phyloP scores from a whole-genome alignment of 2,797 vertebrate species.

The Oceanodroma leucorhoa region DNA sequence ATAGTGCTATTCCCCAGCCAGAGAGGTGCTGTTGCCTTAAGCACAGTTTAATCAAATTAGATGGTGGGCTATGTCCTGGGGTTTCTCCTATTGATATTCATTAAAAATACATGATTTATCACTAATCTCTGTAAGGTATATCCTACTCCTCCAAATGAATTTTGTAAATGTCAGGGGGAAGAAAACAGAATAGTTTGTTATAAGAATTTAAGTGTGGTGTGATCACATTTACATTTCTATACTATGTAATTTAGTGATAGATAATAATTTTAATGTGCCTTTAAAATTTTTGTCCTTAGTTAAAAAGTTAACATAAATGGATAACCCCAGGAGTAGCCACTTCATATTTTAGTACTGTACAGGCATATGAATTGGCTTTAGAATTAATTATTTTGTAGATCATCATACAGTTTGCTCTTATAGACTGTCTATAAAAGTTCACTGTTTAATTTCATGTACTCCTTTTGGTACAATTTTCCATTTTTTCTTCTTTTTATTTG shows the following conservation, averaged over 20 bases:
- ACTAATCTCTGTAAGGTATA: conserved; percentile 87
- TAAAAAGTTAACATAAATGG: conserved; percentile 73
- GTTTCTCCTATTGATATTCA: conserved; percentile 91
- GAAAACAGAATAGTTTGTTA: conserved; percentile 81
- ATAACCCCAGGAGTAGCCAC: conserved; percentile 65
- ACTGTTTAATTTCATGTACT: not conserved
- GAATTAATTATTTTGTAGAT: conserved; percentile 48
- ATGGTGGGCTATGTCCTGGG: conserved; percentile 87
- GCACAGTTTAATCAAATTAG: conserved; percentile 95
- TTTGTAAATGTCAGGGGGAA: conserved; percentile 82
- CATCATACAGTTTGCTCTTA: not conserved
- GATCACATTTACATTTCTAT: conserved; percentile 82
- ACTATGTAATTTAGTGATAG: conserved; percentile 76
- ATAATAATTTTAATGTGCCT: conserved; percentile 75
- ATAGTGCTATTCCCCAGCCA: conserved; percentile 85
- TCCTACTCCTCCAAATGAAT: conserved; percentile 82
- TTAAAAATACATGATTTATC: conserved; percentile 94
- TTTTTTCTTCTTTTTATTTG: not conserved
- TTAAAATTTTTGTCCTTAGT: conserved; percentile 72
- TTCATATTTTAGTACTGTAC: conserved; percentile 30
- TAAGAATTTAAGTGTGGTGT: conserved; percentile 74
- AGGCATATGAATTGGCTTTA: conserved; percentile 52
- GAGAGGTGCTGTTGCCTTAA: conserved; percentile 88
- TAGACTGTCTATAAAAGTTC: not conserved
- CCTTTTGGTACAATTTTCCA: not conserved